phyloP scores from a whole-genome alignment of 2,113 vertebrate species.

The Ptilorrhoa leucosticta region DNA sequence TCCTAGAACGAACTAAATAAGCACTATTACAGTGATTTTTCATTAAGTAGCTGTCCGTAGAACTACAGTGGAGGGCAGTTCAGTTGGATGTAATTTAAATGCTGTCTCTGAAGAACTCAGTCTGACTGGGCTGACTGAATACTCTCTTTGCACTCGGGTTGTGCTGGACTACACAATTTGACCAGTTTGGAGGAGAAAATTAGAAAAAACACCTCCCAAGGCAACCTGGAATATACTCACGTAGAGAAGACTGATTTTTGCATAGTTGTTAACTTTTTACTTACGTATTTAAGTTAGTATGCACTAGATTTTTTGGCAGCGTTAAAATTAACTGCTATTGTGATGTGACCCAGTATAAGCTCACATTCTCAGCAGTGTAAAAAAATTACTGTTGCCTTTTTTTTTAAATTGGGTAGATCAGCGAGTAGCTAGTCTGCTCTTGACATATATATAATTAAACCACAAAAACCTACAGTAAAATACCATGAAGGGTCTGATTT shows the following conservation, averaged over 20 bases:
- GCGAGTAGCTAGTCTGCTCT: background rate
- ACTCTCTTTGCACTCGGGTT: background rate
- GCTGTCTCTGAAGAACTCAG: background rate
- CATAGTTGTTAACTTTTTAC: background rate
- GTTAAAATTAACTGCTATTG: background rate
- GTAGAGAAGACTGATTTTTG: background rate
- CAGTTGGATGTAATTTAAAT: background rate
- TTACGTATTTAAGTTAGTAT: background rate
- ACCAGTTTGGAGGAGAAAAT: background rate
- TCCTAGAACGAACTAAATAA: background rate
- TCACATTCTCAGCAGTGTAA: background rate
- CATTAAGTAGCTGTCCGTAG: background rate
- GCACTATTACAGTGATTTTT: background rate
- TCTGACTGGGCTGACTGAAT: background rate
- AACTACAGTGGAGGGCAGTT: background rate
- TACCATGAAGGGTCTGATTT: slow-evolving; percentile 30
- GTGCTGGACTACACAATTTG: background rate
- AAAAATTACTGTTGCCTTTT: background rate
- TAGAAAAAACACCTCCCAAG: background rate
- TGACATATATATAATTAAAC: slow-evolving; percentile 57
- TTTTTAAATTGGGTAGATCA: background rate
- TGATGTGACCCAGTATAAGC: background rate
- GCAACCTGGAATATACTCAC: background rate
- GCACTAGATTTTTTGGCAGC: background rate
- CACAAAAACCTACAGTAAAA: slow-evolving; percentile 40